Percentiles rank a stretch among this genome's conserved stretches.
phyloP scores from a whole-genome alignment of 2,113 vertebrate species.

The Takifugu bimaculatus region DNA sequence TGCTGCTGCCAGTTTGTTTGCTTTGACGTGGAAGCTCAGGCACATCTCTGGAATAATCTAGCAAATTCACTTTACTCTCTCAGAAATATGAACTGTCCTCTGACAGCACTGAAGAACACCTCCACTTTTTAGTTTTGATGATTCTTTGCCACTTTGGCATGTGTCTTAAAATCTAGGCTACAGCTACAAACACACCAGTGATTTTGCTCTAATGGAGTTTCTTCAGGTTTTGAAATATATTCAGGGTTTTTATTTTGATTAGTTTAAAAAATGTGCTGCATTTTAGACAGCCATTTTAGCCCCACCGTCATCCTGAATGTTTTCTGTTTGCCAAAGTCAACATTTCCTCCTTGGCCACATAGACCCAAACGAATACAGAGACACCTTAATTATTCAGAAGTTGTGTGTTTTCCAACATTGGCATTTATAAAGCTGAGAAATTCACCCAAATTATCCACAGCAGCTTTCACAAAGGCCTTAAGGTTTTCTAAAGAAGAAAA shows the following conservation, averaged over 20 bases:
- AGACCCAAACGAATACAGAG: no score
- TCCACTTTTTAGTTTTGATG: conserved; percentile 45
- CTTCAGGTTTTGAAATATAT: conserved; percentile 21
- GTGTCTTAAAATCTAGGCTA: conserved; percentile 41
- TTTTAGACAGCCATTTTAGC: neutral
- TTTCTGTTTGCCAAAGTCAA: neutral
- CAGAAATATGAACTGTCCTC: conserved; percentile 15
- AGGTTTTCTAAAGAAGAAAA: no score
- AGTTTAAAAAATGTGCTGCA: conserved; percentile 7
- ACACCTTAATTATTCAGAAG: no score
- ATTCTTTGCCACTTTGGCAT: conserved; percentile 42
- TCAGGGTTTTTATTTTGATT: conserved; percentile 22
- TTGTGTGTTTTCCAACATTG: no score
- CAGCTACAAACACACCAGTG: conserved; percentile 42
- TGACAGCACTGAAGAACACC: conserved; percentile 41
- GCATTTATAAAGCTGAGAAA: no score
- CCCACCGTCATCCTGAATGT: neutral
- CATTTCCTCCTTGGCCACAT: neutral
- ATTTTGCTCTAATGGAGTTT: conserved; percentile 20
- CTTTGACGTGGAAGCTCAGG: conserved; percentile 19
- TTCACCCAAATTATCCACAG: no score
- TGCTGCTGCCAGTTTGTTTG: conserved; percentile 3
- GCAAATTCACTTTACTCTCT: conserved; percentile 20
- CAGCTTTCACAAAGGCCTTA: no score
- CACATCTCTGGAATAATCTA: conserved; percentile 22